Evolutionary conservation across 2,113 vertebrate species (phyloP), one percentile per base, ranked within the genome.

Genomic region (Camelus dromedarius): DNA sequence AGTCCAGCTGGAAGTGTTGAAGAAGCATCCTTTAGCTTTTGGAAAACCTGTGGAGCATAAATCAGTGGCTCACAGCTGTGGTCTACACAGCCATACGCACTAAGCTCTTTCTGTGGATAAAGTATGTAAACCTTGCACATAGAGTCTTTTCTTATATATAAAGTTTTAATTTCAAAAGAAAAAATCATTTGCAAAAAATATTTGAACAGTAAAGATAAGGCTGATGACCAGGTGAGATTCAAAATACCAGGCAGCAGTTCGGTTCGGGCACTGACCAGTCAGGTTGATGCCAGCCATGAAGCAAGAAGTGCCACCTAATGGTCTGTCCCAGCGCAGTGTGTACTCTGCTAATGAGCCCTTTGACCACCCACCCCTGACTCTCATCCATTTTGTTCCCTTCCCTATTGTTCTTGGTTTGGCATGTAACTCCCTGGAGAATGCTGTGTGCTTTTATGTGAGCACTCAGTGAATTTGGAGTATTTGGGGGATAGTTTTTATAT

Each of bases 141-240:
- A 79, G 50, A 38, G 48, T 58, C 15, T 76, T 94, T 89, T 73
- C 52, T 60, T 62, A 42, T 48, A 13, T n/a, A 19, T 46, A 32
- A 24, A 46, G 77, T 76, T 91, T 75, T 77, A 56, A 66, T 93
- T 97, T 91, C 26, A 64, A 60, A 89, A 87, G 91, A 96, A 95
- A 77, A 73, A 85, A 91, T 95, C 9, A 32, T 72, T 81, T 79
- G 28, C 32, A 91, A 30, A 91, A 82, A 90, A 32, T 81, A 69
- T 52, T 66, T 91, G 66, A 81, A 76, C 2, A 56, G 19, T 42
- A 81, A 85, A 85, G 56, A 69, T 52, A 56, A 89, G 14, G 50
- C 28, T n/a, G 19, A 48, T 87, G 86, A 60, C 50, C 42, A 58
- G 6, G 73, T 70, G 28, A 42, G 32, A n/a, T 13, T 90, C 35